Evolutionary conservation across 2,888 invertebrate species (phyloP).

Genomic region (Hydriomena furcata): DNA sequence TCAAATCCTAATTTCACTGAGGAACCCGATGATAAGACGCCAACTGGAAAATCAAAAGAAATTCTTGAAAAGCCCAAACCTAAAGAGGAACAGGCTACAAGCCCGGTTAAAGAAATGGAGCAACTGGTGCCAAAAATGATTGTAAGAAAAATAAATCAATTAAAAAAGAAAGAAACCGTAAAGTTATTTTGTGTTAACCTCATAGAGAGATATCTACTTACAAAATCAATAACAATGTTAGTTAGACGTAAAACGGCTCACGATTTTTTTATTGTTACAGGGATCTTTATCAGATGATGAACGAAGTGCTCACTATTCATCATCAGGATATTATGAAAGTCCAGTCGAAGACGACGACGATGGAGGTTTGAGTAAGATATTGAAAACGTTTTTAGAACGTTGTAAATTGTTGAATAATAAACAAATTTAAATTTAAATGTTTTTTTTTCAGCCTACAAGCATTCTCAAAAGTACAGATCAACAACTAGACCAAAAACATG

Average conservation of each 20-base stretch:
- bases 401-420: not conserved
- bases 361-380: conserved; percentile 74
- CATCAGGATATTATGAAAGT: conserved; percentile 90
- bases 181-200: no score
- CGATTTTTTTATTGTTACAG: conserved; percentile 47
- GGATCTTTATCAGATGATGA: conserved; percentile 87
- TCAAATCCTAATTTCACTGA: conserved; percentile 75
- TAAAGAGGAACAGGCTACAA: conserved; percentile 54
- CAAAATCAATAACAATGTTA: no score
- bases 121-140: conserved; percentile 72
- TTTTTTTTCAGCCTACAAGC: conserved; percentile 69
- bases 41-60: conserved; percentile 57
- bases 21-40: conserved; percentile 53
- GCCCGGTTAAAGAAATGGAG: conserved; percentile 54
- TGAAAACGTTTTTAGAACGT: conserved; percentile 22
- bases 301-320: conserved; percentile 88
- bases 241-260: no score
- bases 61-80: conserved; percentile 51
- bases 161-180: no score
- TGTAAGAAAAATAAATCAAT: conserved; percentile 46
- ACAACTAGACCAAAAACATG: conserved; percentile 78
- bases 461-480: conserved; percentile 77
- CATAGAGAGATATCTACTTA: no score
- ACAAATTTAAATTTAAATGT: not conserved
- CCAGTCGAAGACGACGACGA: conserved; percentile 87